Percentiles rank a stretch among this genome's conserved stretches.
Conservation (phyloP, 2,113 vertebrate genomes). For the Rattus norvegicus region DNA sequence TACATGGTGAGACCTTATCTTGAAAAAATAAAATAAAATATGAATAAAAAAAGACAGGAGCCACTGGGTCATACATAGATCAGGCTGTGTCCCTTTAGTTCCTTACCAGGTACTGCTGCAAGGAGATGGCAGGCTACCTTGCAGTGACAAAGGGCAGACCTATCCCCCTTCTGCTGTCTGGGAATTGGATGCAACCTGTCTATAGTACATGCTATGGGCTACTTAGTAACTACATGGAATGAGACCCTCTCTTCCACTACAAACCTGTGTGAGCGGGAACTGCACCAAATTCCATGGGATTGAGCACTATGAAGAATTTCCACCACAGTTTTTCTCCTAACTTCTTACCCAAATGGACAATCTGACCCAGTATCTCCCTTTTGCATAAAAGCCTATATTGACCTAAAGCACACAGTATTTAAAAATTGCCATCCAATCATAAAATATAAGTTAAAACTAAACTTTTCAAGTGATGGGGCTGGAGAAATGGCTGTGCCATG, state of each 20-base stretch:
- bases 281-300: neutral
- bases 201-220: neutral
- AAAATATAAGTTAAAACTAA: neutral
- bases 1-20: neutral
- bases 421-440: neutral
- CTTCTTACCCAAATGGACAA: neutral
- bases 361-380: neutral
- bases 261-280: neutral
- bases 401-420: neutral
- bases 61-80: neutral
- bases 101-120: neutral
- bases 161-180: neutral
- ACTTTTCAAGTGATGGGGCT: neutral
- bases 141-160: neutral
- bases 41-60: neutral
- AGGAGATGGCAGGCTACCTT: neutral
- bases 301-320: neutral
- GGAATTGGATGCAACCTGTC: neutral
- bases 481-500: neutral
- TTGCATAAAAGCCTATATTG: neutral
- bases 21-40: neutral
- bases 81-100: neutral
- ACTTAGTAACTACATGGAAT: neutral
- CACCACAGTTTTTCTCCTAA: neutral
- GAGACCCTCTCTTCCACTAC: neutral